phyloP scores from a whole-genome alignment of 2,888 invertebrate genomes.

The Lasioglossum leucozonium region DNA sequence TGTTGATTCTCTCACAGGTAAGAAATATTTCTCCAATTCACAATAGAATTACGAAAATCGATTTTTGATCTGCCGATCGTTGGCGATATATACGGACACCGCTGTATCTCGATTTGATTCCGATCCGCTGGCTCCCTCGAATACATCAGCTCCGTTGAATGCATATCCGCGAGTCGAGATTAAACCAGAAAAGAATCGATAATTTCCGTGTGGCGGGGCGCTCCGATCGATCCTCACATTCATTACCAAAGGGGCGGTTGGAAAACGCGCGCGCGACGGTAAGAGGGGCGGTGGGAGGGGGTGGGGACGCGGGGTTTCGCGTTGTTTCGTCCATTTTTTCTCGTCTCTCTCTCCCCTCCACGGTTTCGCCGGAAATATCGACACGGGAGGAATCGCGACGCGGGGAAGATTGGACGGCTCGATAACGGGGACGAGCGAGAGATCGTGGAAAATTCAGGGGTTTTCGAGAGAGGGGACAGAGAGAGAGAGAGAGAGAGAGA shows the following conservation, averaged over 20 bases:
- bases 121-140: not conserved
- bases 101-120: not conserved
- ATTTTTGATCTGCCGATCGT: no score
- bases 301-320: no score
- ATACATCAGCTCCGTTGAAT: not conserved
- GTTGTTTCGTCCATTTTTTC: conserved; percentile 34
- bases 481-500: conserved; percentile 7
- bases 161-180: not conserved
- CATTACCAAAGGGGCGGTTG: not conserved
- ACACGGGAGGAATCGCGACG: conserved; percentile 6
- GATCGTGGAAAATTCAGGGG: conserved; percentile 42
- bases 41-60: no score
- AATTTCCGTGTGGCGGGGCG: conserved; percentile 30
- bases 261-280: not conserved
- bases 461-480: not conserved
- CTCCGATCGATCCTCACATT: conserved; percentile 24
- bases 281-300: not conserved
- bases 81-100: not conserved
- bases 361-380: conserved; percentile 40
- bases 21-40: no score
- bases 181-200: conserved; percentile 28
- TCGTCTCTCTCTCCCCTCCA: not conserved
- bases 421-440: conserved; percentile 25
- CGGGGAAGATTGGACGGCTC: conserved; percentile 6
- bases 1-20: no score